Evolutionary conservation across 2,113 vertebrate species (phyloP).

Genomic region (Porphyrio hochstetteri): DNA sequence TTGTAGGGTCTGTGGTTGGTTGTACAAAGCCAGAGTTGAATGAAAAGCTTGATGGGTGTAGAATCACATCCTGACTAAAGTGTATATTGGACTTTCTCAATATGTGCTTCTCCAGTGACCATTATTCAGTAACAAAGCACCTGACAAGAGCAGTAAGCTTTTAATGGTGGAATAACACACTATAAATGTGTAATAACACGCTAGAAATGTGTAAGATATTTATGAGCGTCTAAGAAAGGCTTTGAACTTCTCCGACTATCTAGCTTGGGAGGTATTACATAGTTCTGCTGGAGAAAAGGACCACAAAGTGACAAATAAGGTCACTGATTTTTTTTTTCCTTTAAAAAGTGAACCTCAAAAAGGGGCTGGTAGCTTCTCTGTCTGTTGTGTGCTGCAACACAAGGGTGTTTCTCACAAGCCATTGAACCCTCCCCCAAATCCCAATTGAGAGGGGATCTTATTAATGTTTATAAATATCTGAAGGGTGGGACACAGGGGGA

Average conservation of each 20-base stretch:
- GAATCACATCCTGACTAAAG: neutral
- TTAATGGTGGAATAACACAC: neutral
- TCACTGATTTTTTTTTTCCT: neutral
- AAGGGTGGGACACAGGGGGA: too few species aligned
- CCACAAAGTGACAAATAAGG: neutral
- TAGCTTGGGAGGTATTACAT: accelerated
- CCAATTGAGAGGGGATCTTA: too few species aligned
- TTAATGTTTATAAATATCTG: too few species aligned
- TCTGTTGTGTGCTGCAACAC: too few species aligned
- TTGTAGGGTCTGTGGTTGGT: neutral
- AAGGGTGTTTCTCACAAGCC: too few species aligned
- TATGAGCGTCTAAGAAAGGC: accelerated
- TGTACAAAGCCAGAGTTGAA: neutral
- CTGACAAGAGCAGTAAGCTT: neutral
- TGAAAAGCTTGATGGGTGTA: neutral
- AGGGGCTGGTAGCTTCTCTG: accelerated
- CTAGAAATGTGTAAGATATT: neutral
- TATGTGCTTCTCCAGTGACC: neutral
- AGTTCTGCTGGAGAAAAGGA: neutral
- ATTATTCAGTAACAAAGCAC: neutral
- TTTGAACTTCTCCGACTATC: neutral
- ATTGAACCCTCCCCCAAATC: accelerated
- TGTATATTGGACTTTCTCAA: neutral
- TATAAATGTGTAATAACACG: neutral
- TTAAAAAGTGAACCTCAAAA: neutral